Evolutionary conservation across 2,113 vertebrate genomes (phyloP).

Genomic region (Reinhardtius hippoglossoides): DNA sequence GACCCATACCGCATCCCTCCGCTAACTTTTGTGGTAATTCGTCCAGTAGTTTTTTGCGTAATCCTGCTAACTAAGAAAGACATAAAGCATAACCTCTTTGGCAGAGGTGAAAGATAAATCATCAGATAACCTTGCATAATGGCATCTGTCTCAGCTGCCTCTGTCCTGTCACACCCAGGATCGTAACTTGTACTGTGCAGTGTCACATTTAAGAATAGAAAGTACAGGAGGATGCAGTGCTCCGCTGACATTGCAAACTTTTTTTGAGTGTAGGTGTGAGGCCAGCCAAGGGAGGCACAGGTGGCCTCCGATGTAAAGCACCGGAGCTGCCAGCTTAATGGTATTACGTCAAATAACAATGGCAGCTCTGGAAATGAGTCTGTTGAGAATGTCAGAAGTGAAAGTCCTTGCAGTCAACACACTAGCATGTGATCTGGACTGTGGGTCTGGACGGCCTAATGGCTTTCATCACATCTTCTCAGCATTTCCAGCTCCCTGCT

Average conservation of each 20-base stretch:
- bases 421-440: background rate
- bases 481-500: conserved; percentile 12
- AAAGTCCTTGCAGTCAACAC: background rate
- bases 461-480: conserved; percentile 25
- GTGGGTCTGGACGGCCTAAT: conserved; percentile 9
- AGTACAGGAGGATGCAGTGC: conserved; percentile 31
- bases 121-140: background rate
- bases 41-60: too few species aligned
- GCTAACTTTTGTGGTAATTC: too few species aligned
- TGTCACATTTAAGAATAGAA: background rate
- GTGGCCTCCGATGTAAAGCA: background rate
- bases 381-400: background rate
- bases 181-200: background rate
- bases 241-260: background rate
- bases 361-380: background rate
- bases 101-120: background rate
- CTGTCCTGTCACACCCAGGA: background rate
- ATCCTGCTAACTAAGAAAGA: too few species aligned
- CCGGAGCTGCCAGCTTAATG: background rate
- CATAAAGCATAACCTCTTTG: too few species aligned
- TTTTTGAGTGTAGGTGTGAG: conserved; percentile 2
- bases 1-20: too few species aligned
- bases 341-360: background rate
- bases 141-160: background rate
- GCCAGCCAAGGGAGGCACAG: background rate